Conservation (phyloP, 2,797 vertebrate species). For the Fistularia tabacaria region DNA sequence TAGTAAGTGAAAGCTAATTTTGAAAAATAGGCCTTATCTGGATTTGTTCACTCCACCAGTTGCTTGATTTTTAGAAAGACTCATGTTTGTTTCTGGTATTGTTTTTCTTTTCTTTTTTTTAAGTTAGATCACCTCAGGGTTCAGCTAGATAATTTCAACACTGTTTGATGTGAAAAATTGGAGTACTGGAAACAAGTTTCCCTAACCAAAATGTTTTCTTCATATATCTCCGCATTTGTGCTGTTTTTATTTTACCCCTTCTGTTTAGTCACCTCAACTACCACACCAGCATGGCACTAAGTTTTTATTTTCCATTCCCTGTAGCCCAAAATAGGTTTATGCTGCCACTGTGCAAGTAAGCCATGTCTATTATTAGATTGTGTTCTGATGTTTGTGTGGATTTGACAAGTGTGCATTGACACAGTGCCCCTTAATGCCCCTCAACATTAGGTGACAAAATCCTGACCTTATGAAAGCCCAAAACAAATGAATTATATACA, state of each 20-base stretch:
- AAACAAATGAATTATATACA: too few relatives aligned
- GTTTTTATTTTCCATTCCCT: conserved; percentile 9
- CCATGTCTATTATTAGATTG: conserved; percentile 4
- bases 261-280: background rate
- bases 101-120: conserved; percentile 28
- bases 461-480: too few relatives aligned
- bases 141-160: conserved; percentile 28
- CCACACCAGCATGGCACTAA: background rate
- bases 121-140: conserved; percentile 23
- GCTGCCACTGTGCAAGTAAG: background rate
- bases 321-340: background rate
- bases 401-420: conserved; percentile 14
- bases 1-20: too few relatives aligned
- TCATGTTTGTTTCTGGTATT: conserved; percentile 1
- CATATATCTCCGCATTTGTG: background rate
- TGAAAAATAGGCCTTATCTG: too few relatives aligned
- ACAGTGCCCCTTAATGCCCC: background rate
- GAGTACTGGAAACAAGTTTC: conserved; percentile 3
- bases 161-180: too few relatives aligned
- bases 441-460: too few relatives aligned
- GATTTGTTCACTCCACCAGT: background rate
- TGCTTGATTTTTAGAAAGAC: background rate
- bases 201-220: background rate
- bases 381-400: conserved; percentile 8
- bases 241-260: background rate